phyloP scores from a whole-genome alignment of 2,113 vertebrate genomes.

The Phalacrocorax pelagicus region DNA sequence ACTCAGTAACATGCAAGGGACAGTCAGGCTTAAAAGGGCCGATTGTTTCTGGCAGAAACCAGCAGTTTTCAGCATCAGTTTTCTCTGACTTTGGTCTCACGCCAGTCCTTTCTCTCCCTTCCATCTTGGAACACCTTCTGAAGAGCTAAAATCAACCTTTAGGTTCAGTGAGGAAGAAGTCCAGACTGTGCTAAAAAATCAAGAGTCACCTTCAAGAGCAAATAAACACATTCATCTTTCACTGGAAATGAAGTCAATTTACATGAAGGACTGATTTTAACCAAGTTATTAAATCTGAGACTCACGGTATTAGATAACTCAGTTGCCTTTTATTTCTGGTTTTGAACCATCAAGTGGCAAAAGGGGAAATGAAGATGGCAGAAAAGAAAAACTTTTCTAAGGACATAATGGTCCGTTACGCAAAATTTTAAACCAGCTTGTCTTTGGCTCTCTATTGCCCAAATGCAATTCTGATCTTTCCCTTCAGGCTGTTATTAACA shows the following conservation, averaged over 20 bases:
- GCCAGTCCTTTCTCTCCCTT: not conserved
- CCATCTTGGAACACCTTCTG: not conserved
- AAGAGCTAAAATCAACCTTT: not conserved
- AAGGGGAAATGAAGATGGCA: not conserved
- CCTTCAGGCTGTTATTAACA: conserved; percentile 31
- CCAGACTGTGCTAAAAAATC: not conserved
- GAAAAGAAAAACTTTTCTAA: not conserved
- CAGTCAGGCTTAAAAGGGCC: not conserved
- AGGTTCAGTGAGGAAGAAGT: not conserved
- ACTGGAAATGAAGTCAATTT: not conserved
- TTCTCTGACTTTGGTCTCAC: not conserved
- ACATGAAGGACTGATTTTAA: not conserved
- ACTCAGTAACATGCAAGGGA: fast-evolving
- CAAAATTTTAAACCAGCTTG: conserved; percentile 1
- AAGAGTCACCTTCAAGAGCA: not conserved
- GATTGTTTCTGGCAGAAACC: not conserved
- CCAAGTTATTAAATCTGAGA: not conserved
- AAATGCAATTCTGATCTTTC: not conserved
- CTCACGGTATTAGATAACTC: not conserved
- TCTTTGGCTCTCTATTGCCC: not conserved
- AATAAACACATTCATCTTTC: not conserved
- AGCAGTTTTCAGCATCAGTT: not conserved
- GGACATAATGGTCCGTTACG: not conserved
- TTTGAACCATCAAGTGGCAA: not conserved
- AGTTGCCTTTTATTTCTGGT: not conserved